Conservation (phyloP, 2,888 invertebrate species). For the Brachylomia viminalis region DNA sequence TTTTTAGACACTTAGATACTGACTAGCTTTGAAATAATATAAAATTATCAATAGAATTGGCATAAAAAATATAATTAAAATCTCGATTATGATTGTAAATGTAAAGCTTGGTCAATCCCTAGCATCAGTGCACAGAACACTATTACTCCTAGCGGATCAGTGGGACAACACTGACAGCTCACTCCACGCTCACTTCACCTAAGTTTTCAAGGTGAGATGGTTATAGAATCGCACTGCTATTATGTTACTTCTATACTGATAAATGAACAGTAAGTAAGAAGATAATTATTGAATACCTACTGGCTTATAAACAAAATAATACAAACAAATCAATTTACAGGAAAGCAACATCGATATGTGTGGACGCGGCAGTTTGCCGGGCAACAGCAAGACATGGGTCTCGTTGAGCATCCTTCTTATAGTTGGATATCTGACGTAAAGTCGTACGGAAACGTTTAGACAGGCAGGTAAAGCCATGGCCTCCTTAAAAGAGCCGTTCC, state of each 20-base stretch:
- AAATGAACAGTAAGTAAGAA: neutral
- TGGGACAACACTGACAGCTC: too few species aligned
- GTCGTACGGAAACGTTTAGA: neutral
- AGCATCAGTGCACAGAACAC: too few species aligned
- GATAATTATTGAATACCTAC: neutral
- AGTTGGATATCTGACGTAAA: slow-evolving; percentile 60
- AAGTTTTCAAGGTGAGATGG: too few species aligned
- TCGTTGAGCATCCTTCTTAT: slow-evolving; percentile 69
- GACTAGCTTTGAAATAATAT: too few species aligned
- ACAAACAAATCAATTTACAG: slow-evolving; percentile 78
- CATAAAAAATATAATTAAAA: too few species aligned
- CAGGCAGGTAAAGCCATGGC: neutral
- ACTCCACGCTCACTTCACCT: too few species aligned
- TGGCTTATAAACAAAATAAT: neutral
- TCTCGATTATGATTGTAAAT: too few species aligned
- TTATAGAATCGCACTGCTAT: too few species aligned
- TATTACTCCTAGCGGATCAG: too few species aligned
- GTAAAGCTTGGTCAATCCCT: too few species aligned
- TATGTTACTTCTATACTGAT: neutral
- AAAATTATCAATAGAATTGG: too few species aligned
- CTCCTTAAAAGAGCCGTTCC: neutral
- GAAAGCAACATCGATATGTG: slow-evolving; percentile 93
- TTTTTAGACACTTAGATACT: too few species aligned
- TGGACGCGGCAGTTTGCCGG: slow-evolving; percentile 86
- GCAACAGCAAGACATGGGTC: slow-evolving; percentile 71